Evolutionary conservation across 2,797 vertebrate species (phyloP).

Genomic region (Menidia menidia): DNA sequence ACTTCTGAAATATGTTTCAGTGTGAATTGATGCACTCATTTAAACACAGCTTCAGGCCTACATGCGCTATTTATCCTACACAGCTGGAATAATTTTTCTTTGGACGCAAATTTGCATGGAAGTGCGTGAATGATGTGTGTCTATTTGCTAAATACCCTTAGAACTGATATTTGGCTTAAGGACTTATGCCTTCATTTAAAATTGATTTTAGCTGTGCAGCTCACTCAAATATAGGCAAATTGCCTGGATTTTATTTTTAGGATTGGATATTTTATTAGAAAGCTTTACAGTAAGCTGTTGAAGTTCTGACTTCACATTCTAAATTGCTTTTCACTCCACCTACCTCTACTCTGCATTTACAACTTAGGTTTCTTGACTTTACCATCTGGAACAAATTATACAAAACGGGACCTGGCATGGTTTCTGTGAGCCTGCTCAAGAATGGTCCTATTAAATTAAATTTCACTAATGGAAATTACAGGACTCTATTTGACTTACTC

Average conservation of each 20-base stretch:
- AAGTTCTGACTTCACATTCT: constrained; percentile 40
- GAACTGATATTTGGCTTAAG: constrained; percentile 46
- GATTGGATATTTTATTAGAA: constrained; percentile 63
- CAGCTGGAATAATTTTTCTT: constrained; percentile 38
- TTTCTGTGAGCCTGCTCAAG: constrained; percentile 32
- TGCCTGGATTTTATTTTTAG: constrained; percentile 39
- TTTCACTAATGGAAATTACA: constrained; percentile 37
- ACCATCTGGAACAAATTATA: constrained; percentile 67
- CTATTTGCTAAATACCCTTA: constrained; percentile 58
- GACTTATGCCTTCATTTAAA: constrained; percentile 40
- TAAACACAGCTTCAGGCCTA: constrained; percentile 41
- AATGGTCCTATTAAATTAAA: constrained; percentile 44
- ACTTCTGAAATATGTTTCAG: constrained; percentile 7
- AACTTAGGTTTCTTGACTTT: constrained; percentile 55
- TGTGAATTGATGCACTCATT: constrained; percentile 40
- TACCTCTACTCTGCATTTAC: constrained; percentile 38
- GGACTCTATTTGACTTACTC: constrained; percentile 10
- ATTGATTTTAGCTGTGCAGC: constrained; percentile 45
- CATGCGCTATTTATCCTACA: constrained; percentile 13
- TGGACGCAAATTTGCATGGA: constrained; percentile 63
- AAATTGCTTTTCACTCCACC: constrained; percentile 60
- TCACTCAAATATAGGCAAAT: constrained; percentile 35
- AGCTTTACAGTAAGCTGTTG: constrained; percentile 52
- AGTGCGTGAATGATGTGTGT: constrained; percentile 52
- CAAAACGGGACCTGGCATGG: constrained; percentile 48